Conservation (phyloP, 2,888 invertebrate genomes). For the Lepetodrilus schrolli region DNA sequence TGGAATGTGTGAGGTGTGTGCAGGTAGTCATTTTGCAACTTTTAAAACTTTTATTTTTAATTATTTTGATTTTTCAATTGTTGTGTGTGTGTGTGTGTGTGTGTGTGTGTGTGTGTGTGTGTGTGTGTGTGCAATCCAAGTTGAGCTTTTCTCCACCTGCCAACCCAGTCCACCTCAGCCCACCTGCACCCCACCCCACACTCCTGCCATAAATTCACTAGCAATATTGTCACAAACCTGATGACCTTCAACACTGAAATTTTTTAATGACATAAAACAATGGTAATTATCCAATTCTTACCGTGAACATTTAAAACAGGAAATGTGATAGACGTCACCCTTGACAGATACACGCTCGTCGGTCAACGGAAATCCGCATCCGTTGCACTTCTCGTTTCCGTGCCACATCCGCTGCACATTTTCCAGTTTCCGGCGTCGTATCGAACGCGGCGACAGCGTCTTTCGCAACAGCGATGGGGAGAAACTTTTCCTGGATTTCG, state of each 20-base stretch:
- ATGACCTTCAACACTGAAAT: background rate
- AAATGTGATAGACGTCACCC: conserved; percentile 50
- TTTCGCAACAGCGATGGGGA: conserved; percentile 28
- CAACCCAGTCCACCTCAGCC: too few species aligned
- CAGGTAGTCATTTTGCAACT: too few species aligned
- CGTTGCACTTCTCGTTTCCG: conserved; percentile 46
- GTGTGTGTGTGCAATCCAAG: background rate
- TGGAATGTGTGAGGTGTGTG: too few species aligned
- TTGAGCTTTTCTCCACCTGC: too few species aligned
- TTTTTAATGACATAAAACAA: background rate
- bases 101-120: too few species aligned
- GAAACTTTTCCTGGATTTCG: conserved; percentile 24
- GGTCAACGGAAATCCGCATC: conserved; percentile 57
- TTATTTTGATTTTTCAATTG: background rate
- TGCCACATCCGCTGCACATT: conserved; percentile 7
- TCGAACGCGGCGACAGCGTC: conserved; percentile 18
- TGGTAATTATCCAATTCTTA: conserved; percentile 41
- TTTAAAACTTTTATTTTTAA: too few species aligned
- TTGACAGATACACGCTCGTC: conserved; percentile 57
- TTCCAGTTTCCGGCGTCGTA: conserved; percentile 18
- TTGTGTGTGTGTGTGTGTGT: too few species aligned
- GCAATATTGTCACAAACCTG: too few species aligned
- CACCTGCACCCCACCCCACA: too few species aligned
- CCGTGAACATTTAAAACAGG: conserved; percentile 62
- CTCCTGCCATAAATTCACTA: too few species aligned